Base-by-base conservation (phyloP, 2,888 invertebrate genomes). In the Pherbina coryleti region DNA sequence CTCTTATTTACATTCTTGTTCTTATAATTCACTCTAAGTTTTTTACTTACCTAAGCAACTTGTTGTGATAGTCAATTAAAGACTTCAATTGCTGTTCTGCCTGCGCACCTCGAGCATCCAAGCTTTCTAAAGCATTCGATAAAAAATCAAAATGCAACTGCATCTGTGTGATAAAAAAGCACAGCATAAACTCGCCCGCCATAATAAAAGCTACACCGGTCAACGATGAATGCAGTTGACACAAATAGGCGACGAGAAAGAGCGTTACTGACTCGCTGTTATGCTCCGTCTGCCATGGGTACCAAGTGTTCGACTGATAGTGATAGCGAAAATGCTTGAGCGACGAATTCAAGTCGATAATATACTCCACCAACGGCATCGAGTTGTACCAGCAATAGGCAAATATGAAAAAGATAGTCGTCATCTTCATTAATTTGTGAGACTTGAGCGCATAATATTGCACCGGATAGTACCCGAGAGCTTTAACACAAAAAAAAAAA, bases 271-370 rank as follows among this genome's bases (percentile, higher is more conserved):
- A 82, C n/a, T 74, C 72, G 1, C 76, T 62, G 2, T 81, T 80
- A 4, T 78, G 76, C 17, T 76, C 55, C 34, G 81, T 78, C 7
- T 82, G 82, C 88, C 88, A 88, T 0, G 88, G 88, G 81, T 88
- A 88, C 88, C 89, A 88, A 17, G 88, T 87, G 67, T 84, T 84
- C 60, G 87, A 86, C 78, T 88, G 88, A 31, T 80, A 83, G 34
- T 82, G 84, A 75, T 82, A 86, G 14, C 67, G 78, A 5, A 85
- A 73, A 0, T 80, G 62, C 8, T 77, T 14, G 0, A 80, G 79
- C 3, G 82, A 79, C 3, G 74, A n/a, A 3, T 77, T 3, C 57
- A 80, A 19, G 70, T 88, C 85, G 28, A 84, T 84, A 19, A 83
- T 0, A 0, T 84, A 77, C 60, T 84, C 79, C 3, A 82, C 49